Evolutionary conservation across 2,888 invertebrate genomes (phyloP).

Genomic region (Oligia strigilis): DNA sequence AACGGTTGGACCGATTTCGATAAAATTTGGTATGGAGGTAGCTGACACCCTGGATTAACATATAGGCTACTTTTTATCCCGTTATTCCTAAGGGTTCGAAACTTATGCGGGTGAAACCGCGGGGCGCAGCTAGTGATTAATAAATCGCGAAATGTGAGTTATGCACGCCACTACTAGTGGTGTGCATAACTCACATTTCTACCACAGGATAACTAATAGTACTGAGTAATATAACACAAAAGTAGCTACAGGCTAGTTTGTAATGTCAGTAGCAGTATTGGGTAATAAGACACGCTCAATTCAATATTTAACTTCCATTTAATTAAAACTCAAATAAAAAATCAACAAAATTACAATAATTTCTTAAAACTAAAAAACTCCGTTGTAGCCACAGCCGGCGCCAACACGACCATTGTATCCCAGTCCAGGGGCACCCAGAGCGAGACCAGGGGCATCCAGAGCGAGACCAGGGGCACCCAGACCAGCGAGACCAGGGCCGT

Average conservation of each 20-base stretch:
- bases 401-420: slow-evolving; percentile 26
- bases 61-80: too few species aligned
- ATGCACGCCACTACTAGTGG: too few species aligned
- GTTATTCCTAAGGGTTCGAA: too few species aligned
- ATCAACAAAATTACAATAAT: slow-evolving; percentile 25
- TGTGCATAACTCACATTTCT: too few species aligned
- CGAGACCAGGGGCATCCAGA: slow-evolving; percentile 5
- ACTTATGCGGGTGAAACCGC: too few species aligned
- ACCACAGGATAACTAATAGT: too few species aligned
- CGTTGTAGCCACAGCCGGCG: slow-evolving; percentile 35
- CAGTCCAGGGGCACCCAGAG: slow-evolving; percentile 9
- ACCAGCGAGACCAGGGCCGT: slow-evolving; percentile 23
- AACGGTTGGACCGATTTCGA: too few species aligned
- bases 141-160: too few species aligned
- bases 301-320: slow-evolving; percentile 30
- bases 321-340: slow-evolving; percentile 49
- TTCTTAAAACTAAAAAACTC: slow-evolving; percentile 18
- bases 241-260: not conserved
- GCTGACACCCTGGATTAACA: too few species aligned
- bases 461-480: slow-evolving; percentile 14
- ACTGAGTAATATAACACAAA: not conserved
- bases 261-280: not conserved
- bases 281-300: not conserved
- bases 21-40: too few species aligned
- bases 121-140: too few species aligned